Conservation (phyloP, 1,140 invertebrate genomes). For the Schlechtendalia chinensis region DNA sequence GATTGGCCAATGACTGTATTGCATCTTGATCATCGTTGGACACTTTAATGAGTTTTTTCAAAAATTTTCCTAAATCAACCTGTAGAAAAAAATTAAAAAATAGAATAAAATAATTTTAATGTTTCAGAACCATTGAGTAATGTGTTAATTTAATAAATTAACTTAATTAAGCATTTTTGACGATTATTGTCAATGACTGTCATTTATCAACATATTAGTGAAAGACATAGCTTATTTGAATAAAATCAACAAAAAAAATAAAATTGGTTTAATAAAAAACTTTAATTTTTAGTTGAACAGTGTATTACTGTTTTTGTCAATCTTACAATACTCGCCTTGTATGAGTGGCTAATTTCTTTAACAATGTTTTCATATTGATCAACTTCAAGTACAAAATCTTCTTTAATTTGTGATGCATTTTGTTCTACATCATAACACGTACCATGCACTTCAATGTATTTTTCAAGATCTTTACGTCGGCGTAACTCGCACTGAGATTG, state of each 20-base stretch:
- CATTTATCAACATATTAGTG: too few species aligned
- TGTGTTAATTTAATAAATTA: too few species aligned
- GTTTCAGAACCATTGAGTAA: too few species aligned
- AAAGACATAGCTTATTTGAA: too few species aligned
- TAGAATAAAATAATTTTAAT: too few species aligned
- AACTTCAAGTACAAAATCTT: constrained; percentile 4
- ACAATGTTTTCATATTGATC: constrained; percentile 24
- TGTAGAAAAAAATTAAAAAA: neutral
- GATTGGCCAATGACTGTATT: constrained; percentile 31
- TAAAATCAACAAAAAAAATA: too few species aligned
- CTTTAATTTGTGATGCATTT: neutral
- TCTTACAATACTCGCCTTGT: neutral
- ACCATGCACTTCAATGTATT: constrained; percentile 25
- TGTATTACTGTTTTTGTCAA: neutral
- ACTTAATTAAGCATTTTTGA: too few species aligned
- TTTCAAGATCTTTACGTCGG: constrained; percentile 32
- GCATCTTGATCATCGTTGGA: constrained; percentile 24
- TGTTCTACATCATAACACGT: neutral
- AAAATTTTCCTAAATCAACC: constrained; percentile 37
- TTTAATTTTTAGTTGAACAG: too few species aligned
- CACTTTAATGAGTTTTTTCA: constrained; percentile 39
- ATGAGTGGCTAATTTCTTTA: neutral
- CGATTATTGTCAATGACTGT: too few species aligned
- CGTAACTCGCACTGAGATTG: neutral
- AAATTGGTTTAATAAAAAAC: too few species aligned